Evolutionary conservation across 1,140 invertebrate species (phyloP).

Genomic region (Elysia chlorotica): DNA sequence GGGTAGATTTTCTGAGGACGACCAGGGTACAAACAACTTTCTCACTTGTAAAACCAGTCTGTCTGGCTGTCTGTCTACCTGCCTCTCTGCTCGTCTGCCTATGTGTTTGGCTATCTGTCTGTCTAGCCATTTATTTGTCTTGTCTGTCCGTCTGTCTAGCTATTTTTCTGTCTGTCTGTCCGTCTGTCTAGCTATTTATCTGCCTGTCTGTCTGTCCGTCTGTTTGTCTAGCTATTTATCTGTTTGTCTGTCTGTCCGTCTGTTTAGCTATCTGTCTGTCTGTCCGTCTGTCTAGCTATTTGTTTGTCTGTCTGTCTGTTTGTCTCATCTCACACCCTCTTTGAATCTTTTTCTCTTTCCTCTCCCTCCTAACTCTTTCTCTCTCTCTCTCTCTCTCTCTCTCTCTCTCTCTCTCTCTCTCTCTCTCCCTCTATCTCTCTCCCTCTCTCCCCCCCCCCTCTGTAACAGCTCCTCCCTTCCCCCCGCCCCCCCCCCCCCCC

Average conservation of each 20-base stretch:
- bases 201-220: neutral
- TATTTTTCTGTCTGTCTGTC: neutral
- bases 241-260: neutral
- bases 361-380: slow-evolving; percentile 13
- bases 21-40: no score
- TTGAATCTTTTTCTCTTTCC: slow-evolving; percentile 36
- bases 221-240: neutral
- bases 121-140: neutral
- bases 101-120: no score
- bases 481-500: neutral
- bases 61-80: no score
- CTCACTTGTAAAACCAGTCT: no score
- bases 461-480: neutral
- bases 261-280: neutral
- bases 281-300: neutral
- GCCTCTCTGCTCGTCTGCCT: no score
- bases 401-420: slow-evolving; percentile 4
- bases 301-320: neutral
- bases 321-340: neutral
- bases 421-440: slow-evolving; percentile 1
- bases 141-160: neutral
- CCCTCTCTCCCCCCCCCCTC: neutral
- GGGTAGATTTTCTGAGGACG: no score
- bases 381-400: slow-evolving; percentile 8
- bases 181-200: neutral